Evolutionary conservation across 2,113 vertebrate species (phyloP).

Genomic region (Silurus meridionalis): DNA sequence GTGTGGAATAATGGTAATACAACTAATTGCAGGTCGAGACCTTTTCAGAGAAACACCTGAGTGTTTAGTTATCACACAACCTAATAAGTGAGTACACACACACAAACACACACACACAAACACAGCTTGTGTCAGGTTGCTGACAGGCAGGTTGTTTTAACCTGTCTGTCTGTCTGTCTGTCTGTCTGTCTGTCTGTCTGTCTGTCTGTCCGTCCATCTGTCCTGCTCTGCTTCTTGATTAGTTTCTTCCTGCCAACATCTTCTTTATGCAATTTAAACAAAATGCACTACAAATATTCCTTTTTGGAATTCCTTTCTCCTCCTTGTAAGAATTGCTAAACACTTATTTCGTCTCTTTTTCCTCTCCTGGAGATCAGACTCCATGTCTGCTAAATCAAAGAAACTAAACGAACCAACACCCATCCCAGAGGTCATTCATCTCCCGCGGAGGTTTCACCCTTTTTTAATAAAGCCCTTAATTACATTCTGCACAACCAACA

Average conservation of each 20-base stretch:
- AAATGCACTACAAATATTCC: no score
- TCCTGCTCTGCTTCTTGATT: no score
- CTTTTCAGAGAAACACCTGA: neutral
- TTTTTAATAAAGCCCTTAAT: slow-evolving; percentile 30
- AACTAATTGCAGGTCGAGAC: slow-evolving; percentile 32
- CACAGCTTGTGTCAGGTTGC: neutral
- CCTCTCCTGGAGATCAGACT: neutral
- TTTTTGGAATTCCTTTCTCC: neutral
- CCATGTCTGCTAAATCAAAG: slow-evolving; percentile 11
- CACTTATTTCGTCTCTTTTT: neutral
- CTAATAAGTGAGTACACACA: slow-evolving; percentile 3
- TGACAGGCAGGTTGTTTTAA: no score
- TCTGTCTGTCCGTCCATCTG: no score
- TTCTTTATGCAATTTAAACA: no score
- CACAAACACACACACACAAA: slow-evolving; percentile 5
- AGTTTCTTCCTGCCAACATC: no score
- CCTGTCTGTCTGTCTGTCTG: no score
- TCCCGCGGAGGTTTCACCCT: slow-evolving; percentile 9
- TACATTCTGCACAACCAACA: slow-evolving; percentile 18
- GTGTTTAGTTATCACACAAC: neutral
- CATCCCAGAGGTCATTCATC: neutral
- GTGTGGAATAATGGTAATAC: slow-evolving; percentile 16
- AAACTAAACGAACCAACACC: neutral
- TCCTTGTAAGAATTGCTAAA: neutral
- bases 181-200: no score